These are phyloP conservation scores for Brachionus angularis DNA, from an alignment of 1,140 invertebrate genomes.

Conservation along the genomic window DNA sequence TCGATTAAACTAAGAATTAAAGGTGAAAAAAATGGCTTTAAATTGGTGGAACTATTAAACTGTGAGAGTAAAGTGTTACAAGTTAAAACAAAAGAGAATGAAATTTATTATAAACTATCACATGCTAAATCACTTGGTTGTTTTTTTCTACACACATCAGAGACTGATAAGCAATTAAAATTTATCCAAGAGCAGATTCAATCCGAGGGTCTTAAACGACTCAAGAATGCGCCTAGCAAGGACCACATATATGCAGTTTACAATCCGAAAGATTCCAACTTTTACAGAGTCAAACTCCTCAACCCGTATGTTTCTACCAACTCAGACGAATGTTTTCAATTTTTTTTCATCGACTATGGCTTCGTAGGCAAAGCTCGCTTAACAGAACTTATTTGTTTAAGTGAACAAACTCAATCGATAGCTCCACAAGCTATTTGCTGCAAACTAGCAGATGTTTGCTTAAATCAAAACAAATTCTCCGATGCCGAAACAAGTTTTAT, in stretches of 20 bases:
- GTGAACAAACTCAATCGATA: conserved; percentile 2
- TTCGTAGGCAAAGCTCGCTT: not conserved
- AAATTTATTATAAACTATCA: not conserved
- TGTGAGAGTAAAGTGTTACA: too few relatives aligned
- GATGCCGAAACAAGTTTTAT: too few relatives aligned
- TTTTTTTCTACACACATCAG: conserved; percentile 26
- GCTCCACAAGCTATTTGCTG: conserved; percentile 36
- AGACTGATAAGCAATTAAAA: conserved; percentile 6
- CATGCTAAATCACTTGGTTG: not conserved
- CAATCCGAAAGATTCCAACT: not conserved
- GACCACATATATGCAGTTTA: conserved; percentile 12
- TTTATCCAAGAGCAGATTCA: conserved; percentile 26
- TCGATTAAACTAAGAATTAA: not conserved
- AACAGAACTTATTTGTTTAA: not conserved
- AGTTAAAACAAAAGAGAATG: too few relatives aligned
- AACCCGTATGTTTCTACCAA: not conserved
- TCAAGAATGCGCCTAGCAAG: not conserved
- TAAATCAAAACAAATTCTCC: not conserved
- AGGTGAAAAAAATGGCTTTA: too few relatives aligned
- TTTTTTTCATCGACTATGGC: conserved; percentile 31
- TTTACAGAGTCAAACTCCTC: not conserved
- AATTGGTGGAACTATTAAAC: too few relatives aligned
- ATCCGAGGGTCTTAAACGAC: not conserved
- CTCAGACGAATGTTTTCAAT: not conserved
- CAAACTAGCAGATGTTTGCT: not conserved